phyloP scores from a whole-genome alignment of 2,797 vertebrate genomes.

The Craterocephalus amniculus region DNA sequence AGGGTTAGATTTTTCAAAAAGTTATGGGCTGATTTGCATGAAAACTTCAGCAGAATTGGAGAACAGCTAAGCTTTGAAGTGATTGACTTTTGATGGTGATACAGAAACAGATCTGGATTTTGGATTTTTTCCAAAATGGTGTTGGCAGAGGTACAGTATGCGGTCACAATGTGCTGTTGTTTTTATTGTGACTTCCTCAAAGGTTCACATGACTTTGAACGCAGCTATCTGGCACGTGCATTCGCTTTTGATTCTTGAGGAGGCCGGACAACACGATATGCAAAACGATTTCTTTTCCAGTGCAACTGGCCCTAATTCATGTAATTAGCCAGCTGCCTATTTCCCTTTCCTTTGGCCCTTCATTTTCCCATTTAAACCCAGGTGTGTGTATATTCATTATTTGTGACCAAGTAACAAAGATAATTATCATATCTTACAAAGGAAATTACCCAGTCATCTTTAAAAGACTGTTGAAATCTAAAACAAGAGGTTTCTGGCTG shows the following conservation, averaged over 20 bases:
- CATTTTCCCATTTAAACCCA: constrained; percentile 4
- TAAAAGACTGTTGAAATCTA: constrained; percentile 8
- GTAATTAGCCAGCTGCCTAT: background rate
- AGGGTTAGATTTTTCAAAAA: constrained; percentile 2
- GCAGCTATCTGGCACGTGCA: constrained; percentile 19
- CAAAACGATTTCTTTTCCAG: constrained; percentile 19
- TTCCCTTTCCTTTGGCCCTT: constrained; percentile 24
- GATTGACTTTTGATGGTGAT: no score
- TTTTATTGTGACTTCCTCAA: constrained; percentile 1
- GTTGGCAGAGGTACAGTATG: background rate
- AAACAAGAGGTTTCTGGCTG: background rate
- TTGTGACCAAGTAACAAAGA: background rate
- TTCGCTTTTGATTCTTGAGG: constrained; percentile 16
- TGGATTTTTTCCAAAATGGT: no score
- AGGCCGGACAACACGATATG: background rate
- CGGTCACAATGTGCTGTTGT: background rate
- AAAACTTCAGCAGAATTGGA: background rate
- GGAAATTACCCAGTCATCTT: background rate
- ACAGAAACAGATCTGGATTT: background rate
- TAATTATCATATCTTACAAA: constrained; percentile 3
- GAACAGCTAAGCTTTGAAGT: background rate
- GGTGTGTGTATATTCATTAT: constrained; percentile 11
- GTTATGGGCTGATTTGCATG: background rate
- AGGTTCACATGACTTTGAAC: constrained; percentile 6
- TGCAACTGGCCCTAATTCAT: constrained; percentile 7